A percentile compares a stretch with the other conserved stretches of the same genome.
Evolutionary conservation across 2,888 invertebrate genomes (phyloP).

Genomic region (Dendrolimus pini): DNA sequence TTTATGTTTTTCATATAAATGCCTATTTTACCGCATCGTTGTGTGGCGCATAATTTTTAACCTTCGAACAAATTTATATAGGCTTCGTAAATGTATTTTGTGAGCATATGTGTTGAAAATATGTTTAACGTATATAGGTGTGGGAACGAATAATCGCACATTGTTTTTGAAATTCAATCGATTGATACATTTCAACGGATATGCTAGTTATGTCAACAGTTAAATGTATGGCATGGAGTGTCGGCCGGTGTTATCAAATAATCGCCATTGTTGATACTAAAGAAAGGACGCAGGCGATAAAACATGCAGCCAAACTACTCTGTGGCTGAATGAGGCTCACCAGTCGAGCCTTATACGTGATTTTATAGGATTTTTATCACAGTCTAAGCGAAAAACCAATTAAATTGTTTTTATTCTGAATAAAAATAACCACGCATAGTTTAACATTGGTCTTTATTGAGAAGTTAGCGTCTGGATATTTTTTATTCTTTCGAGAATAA

Average conservation of each 20-base stretch:
- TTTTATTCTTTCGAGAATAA: too few species aligned
- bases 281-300: slow-evolving; percentile 43
- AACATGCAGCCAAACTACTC: slow-evolving; percentile 22
- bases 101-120: too few species aligned
- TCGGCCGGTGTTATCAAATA: slow-evolving; percentile 59
- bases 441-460: too few species aligned
- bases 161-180: slow-evolving; percentile 40
- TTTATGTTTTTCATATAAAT: too few species aligned
- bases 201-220: slow-evolving; percentile 51
- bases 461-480: too few species aligned
- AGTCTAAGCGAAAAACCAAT: slow-evolving; percentile 21
- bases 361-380: slow-evolving; percentile 64
- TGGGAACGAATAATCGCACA: background rate
- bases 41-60: too few species aligned
- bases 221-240: slow-evolving; percentile 27
- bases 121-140: too few species aligned
- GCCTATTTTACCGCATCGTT: too few species aligned
- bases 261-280: slow-evolving; percentile 39
- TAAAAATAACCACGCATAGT: too few species aligned
- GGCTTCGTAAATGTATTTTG: too few species aligned
- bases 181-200: slow-evolving; percentile 33
- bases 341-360: slow-evolving; percentile 28
- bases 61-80: too few species aligned
- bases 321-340: too few species aligned
- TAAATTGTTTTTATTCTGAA: slow-evolving; percentile 25